Percentiles rank a stretch among this genome's conserved stretches.
Evolutionary conservation across 2,888 invertebrate species (phyloP).

Genomic region (Tipula vernalis): DNA sequence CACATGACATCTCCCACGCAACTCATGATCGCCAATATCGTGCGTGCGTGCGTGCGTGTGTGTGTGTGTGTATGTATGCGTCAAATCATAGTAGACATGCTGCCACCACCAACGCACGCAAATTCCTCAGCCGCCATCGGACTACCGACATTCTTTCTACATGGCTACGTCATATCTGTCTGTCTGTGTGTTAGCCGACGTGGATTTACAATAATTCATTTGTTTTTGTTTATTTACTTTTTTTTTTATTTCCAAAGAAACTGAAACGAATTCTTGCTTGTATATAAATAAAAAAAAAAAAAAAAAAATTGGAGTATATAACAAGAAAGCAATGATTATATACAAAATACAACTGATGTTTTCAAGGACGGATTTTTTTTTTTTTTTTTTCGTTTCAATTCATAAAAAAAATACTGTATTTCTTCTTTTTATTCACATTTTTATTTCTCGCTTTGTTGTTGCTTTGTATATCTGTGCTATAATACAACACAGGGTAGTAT

Average conservation of each 20-base stretch:
- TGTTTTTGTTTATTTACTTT: not conserved
- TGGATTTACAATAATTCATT: not conserved
- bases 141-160: not conserved
- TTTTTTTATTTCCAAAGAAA: not conserved
- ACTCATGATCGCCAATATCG: not conserved
- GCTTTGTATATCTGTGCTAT: not conserved
- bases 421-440: not conserved
- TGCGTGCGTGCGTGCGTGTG: not conserved
- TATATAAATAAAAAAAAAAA: not conserved
- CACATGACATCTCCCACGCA: not conserved
- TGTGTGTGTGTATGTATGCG: too few species aligned
- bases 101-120: not conserved
- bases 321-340: conserved; percentile 8
- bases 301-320: not conserved
- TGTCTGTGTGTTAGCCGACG: not conserved
- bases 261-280: not conserved
- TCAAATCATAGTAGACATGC: not conserved
- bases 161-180: not conserved
- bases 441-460: not conserved
- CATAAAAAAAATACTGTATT: conserved; percentile 6
- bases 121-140: not conserved
- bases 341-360: conserved; percentile 10
- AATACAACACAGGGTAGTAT: not conserved
- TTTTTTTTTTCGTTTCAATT: not conserved
- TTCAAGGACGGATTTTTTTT: not conserved